Base-by-base conservation (phyloP, 1,140 invertebrate genomes). In the Brachionus sp. region DNA sequence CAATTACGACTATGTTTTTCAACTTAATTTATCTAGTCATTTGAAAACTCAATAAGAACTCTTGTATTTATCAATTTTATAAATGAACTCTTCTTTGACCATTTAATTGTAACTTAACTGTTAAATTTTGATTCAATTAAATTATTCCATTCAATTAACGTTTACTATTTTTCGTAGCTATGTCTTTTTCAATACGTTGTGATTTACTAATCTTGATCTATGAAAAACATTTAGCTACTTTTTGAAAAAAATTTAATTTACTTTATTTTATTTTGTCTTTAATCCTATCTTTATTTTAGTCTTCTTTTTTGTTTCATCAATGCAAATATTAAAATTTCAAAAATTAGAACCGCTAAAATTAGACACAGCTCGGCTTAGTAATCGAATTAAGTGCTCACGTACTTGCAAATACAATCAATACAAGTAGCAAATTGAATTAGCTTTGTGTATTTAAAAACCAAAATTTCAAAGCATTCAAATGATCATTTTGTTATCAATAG, bases 391-490 rank as follows among this genome's bases (percentile, higher is more conserved):
- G 64, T 57, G 16, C 50, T 57, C 50, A 57, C 50, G 50, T 57
- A 57, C 50, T 57, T 57, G 16, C 50, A 57, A 57, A 57, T 19
- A 57, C 50, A 57, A 19, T 57, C 50, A 57, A 57, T 57, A 57
- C 50, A 57, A 57, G 50, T 57, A 66, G n/a, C 25, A n/a, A 66
- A 66, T 29, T 66, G 33, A 66, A 66, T 66, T 66, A 5, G 25
- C 6, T 37, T 66, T 66, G 25, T 66, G 33, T 66, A 25, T 66
- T 66, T 37, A 29, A 10, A 33, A 33, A 33, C 33, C 25, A 66
- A 66, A 5, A 66, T 66, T 66, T 66, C 64, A 35, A 66, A 66
- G 64, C 64, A 66, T 13, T 16, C 25, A 66, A 66, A 66, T 66
- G 29, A 66, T 66, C 64, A 37, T 35, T 66, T 66, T 66, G 64